Evolutionary conservation across 2,113 vertebrate genomes (phyloP).

Genomic region (Damaliscus lunatus): DNA sequence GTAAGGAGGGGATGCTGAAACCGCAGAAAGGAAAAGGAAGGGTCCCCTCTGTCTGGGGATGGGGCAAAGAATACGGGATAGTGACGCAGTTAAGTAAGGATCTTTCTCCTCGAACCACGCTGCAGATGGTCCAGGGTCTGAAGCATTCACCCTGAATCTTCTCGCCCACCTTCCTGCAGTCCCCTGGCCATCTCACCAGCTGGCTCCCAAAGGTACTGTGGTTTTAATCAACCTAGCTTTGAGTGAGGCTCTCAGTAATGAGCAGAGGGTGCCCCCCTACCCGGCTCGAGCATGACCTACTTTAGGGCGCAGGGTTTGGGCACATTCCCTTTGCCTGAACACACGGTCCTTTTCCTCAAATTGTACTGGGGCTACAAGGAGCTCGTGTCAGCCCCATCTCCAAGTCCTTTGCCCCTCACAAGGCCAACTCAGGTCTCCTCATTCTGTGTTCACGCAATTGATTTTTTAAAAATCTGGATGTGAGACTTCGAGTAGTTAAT

Average conservation of each 20-base stretch:
- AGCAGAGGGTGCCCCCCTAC: neutral
- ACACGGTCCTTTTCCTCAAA: neutral
- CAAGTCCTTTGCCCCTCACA: neutral
- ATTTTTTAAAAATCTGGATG: neutral
- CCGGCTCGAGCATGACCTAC: accelerated
- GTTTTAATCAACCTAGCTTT: neutral
- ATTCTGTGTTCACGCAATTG: neutral
- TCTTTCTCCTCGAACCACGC: neutral
- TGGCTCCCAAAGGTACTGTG: neutral
- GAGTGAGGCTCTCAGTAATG: neutral
- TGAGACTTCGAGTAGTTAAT: neutral
- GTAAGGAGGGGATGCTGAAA: too few relatives aligned
- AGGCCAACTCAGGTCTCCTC: neutral
- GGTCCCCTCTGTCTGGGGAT: too few relatives aligned
- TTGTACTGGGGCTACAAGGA: accelerated
- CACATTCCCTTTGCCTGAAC: accelerated
- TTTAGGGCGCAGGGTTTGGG: neutral
- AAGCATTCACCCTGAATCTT: neutral
- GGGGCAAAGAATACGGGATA: neutral
- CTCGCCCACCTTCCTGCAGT: neutral
- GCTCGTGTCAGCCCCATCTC: neutral
- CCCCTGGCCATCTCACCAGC: neutral
- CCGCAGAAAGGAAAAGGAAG: neutral
- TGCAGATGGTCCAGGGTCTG: neutral
- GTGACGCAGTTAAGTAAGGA: neutral